Evolutionary conservation across 2,797 vertebrate genomes (phyloP), one percentile per base, ranked within the genome.

Genomic region (Peromyscus melanophrys): DNA sequence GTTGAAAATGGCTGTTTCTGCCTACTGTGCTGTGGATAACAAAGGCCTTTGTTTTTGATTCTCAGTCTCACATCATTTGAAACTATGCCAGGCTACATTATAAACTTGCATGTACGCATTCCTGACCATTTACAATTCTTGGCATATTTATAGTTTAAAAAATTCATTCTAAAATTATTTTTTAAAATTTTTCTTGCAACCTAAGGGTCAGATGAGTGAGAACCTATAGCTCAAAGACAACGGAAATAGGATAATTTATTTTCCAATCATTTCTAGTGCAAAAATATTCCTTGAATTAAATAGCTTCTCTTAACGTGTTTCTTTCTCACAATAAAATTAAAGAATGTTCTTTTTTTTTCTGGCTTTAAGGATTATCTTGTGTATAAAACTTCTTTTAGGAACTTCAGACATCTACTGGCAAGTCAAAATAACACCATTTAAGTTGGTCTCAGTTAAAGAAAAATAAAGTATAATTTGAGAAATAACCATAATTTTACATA

Each of bases 401-500:
- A 92, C 57, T 92, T 85, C 59, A 57, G n/a, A 37, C 87, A 61
- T 80, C 82, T 96, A 52, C 46, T 89, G 29, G 86, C 13, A 97
- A 94, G 87, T 96, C 94, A 97, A 97, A 97, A 97, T 95, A 96
- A 57, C 13, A 89, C 46, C 49, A 94, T 92, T 93, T 97, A 89
- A 93, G 75, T 77, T 85, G 16, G 65, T 85, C 94, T 92, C 17
- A 85, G 21, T 83, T 92, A 84, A 95, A 93, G 57, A 43, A 96
- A 97, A 92, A 96, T 37, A 86, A 13, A 77, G 86, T 93, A 57
- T 92, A 96, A 97, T 97, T 97, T 97, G 77, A 97, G 94, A 97
- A 96, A 97, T 88, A 97, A 82, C 65, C 49, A 80, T 93, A 95
- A 97, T 97, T 97, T 96, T 97, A 93, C 77, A 96, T 83, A 88